Base-by-base conservation (phyloP, 1,140 invertebrate species). In the Lysiphlebus fabarum region DNA sequence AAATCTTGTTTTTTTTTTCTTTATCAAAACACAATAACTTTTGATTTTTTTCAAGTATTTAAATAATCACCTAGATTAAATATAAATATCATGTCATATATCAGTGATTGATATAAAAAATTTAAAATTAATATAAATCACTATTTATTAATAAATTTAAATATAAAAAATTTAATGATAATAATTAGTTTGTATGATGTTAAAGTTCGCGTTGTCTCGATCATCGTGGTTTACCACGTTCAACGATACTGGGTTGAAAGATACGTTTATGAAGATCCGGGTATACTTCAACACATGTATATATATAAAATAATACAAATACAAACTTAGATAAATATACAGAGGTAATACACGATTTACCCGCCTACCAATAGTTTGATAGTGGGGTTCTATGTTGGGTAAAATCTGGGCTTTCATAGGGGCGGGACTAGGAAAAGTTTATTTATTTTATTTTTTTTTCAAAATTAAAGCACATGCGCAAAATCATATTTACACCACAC, bases 211-310 rank as follows among this genome's bases (percentile, higher is more conserved):
- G 57, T 49, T 58, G 49, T 55, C 56, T 37, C 62, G 62, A 64
- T 61, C 62, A 64, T 64, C 59, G 62, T 64, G 56, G 60, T 58
- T 50, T 58, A 64, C 62, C 53, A 59, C 45, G 59, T 53, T 59
- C 59, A 61, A 41, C 45, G 55, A 56, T 57, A 64, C 62, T 64
- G 59, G 55, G 49, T 51, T 58, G 47, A 17, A 17, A 51, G 50
- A 55, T 34, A 44, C 14, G 36, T 43, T 53, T 60, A 41, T 53
- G 58, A 60, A 60, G 58, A 42, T 43, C 53, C 45, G 26, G 41
- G 7, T 12, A 36, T 47, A 37, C 45, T 9, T 12, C 38, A 43
- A 49, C 43, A 36, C 45, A 48, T 17, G 11, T 42, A 37, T 41
- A 26, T 26, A 26, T 26, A n/a, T n/a, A n/a, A 26, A 26, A 26